phyloP scores from a whole-genome alignment of 2,113 vertebrate genomes.

The Gambusia affinis region DNA sequence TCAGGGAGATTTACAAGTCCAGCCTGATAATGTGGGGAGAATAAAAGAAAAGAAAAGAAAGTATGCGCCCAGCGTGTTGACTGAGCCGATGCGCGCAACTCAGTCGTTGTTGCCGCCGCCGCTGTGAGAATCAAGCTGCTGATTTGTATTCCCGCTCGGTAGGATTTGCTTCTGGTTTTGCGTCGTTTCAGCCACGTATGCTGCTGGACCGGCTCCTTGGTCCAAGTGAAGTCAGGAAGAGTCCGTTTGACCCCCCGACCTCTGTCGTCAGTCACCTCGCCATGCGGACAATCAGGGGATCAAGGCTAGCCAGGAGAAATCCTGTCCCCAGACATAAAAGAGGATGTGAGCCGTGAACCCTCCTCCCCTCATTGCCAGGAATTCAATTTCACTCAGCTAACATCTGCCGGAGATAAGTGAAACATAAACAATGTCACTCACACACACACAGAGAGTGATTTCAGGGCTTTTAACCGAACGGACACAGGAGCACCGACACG shows the following conservation, averaged over 20 bases:
- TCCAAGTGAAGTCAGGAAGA: constrained; percentile 67
- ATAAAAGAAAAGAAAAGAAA: constrained; percentile 55
- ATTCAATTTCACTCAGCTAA: constrained; percentile 78
- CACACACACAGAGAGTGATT: constrained; percentile 7
- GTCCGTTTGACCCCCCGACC: constrained; percentile 63
- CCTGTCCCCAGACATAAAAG: constrained; percentile 75
- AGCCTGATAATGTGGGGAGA: constrained; percentile 42
- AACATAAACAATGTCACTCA: constrained; percentile 76
- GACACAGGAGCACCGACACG: constrained; percentile 25
- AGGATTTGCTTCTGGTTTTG: constrained; percentile 20
- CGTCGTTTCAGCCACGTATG: constrained; percentile 1
- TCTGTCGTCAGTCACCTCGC: constrained; percentile 67
- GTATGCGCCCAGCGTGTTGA: constrained; percentile 35
- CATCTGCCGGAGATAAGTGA: constrained; percentile 79
- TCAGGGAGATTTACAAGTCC: constrained; percentile 67
- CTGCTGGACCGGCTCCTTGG: constrained; percentile 37
- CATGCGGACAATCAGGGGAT: constrained; percentile 72
- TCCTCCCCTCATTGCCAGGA: constrained; percentile 68
- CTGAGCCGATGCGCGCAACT: constrained; percentile 25
- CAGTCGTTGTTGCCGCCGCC: neutral
- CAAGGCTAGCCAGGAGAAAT: constrained; percentile 75
- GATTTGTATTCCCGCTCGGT: constrained; percentile 35
- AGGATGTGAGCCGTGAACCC: constrained; percentile 66
- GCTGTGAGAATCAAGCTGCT: constrained; percentile 35
- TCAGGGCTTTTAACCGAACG: constrained; percentile 41